Base-by-base conservation (phyloP, 2,888 invertebrate genomes). In the Atherix ibis region DNA sequence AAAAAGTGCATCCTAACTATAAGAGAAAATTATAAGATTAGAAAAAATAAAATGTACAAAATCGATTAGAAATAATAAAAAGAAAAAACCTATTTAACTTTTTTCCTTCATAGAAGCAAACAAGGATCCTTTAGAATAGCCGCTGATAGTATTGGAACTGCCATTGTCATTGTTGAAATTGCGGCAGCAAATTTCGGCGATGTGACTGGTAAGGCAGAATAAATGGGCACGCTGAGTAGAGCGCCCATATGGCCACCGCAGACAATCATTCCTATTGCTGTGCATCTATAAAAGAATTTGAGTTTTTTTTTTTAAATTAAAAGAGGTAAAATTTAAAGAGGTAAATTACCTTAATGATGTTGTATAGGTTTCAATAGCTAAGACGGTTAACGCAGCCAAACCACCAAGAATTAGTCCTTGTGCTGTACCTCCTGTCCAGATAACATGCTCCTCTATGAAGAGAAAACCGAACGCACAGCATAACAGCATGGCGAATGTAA, bases 71-170 rank as follows among this genome's bases (percentile, higher is more conserved):
- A n/a, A n/a, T n/a, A n/a, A n/a, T n/a, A n/a, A n/a, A n/a, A n/a
- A n/a, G n/a, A n/a, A n/a, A n/a, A n/a, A n/a, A n/a, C n/a, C n/a
- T n/a, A n/a, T n/a, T n/a, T n/a, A n/a, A n/a, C n/a, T n/a, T n/a
- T n/a, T n/a, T n/a, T n/a, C 0, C 73, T 35, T 38, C 33, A 43
- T 16, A 41, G 31, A 17, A 44, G 32, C 17, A 41, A 32, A 26
- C 43, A 42, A 26, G 44, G 42, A 38, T 44, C 44, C 18, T 40
- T 42, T 4, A 44, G 25, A 3, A 35, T 31, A 18, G 39, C 34
- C 18, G 44, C 37, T 16, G 43, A 40, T 26, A 42, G 24, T 4
- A 39, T 33, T 27, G 44, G 39, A 17, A 43, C 31, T 14, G 34
- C 36, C 37, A 44, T 41, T n/a, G 36, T 32, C 8, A 39, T 27